phyloP scores from a whole-genome alignment of 2,113 vertebrate species.

The Cephalophus harveyi region DNA sequence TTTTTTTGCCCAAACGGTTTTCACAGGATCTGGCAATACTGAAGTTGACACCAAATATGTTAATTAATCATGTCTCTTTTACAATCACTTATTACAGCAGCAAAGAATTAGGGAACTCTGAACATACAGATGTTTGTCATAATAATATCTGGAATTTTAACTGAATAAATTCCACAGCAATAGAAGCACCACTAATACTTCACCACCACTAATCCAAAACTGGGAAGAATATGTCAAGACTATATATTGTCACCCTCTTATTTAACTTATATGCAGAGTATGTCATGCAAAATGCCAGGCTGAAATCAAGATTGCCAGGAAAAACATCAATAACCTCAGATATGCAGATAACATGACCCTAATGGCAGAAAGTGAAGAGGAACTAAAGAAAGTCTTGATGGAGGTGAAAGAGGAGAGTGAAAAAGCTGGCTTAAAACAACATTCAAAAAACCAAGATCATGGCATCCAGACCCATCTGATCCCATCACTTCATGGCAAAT shows the following conservation, averaged over 20 bases:
- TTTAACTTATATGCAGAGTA: not conserved
- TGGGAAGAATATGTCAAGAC: not conserved
- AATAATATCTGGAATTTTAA: not conserved
- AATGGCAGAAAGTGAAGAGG: not conserved
- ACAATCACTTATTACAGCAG: not conserved
- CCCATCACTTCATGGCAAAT: not conserved
- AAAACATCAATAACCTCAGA: not conserved
- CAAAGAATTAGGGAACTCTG: not conserved
- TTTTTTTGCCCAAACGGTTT: not conserved
- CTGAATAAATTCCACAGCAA: not conserved
- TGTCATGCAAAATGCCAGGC: not conserved
- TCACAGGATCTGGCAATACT: not conserved
- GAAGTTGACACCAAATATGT: not conserved
- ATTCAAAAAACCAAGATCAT: not conserved
- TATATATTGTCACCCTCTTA: not conserved
- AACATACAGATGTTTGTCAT: not conserved
- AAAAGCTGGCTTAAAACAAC: not conserved
- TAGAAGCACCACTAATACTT: not conserved
- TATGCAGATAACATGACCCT: not conserved
- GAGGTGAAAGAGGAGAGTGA: not conserved
- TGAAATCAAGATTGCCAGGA: not conserved
- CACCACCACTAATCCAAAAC: not conserved
- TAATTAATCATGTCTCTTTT: not conserved
- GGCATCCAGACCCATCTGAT: not conserved
- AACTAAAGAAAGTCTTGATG: not conserved